Conservation (phyloP, 2,888 invertebrate genomes). For the Hofmannophila pseudospretella region DNA sequence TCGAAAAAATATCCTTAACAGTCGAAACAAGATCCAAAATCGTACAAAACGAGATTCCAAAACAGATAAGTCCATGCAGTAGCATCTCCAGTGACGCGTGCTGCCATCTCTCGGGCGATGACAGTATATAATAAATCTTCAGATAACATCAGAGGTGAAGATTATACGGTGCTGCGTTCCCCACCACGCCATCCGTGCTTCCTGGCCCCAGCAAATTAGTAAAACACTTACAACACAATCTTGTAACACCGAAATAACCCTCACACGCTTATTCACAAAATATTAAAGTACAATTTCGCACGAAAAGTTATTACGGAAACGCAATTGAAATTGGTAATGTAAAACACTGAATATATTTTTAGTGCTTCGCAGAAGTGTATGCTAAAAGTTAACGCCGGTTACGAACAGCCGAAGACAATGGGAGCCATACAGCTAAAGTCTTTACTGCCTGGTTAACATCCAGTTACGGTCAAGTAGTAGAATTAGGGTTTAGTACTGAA, state of each 20-base stretch:
- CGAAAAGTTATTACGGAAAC: constrained; percentile 9
- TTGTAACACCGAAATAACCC: constrained; percentile 26
- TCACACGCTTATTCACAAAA: constrained; percentile 23
- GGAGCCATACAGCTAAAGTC: constrained; percentile 43
- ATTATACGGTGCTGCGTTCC: constrained; percentile 71
- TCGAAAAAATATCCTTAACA: not conserved
- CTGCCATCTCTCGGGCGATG: constrained; percentile 72
- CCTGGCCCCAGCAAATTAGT: constrained; percentile 74
- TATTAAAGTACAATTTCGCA: constrained; percentile 34
- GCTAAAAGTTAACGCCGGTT: constrained; percentile 54
- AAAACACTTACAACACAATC: constrained; percentile 52
- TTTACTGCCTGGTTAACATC: constrained; percentile 55
- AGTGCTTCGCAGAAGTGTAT: constrained; percentile 64
- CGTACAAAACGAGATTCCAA: constrained; percentile 16
- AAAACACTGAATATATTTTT: constrained; percentile 63
- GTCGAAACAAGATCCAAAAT: constrained; percentile 33
- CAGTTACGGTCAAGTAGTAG: constrained; percentile 33
- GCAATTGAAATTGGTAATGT: constrained; percentile 25
- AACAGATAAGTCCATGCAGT: constrained; percentile 55
- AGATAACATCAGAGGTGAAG: constrained; percentile 74
- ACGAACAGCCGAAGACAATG: constrained; percentile 56
- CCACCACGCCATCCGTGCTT: constrained; percentile 73
- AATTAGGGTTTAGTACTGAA: constrained; percentile 14
- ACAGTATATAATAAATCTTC: constrained; percentile 74
- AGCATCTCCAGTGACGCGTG: constrained; percentile 63